Base-by-base conservation (phyloP, 37 sponge, comb jelly and placozoan genomes). In the Diacarnus erythraeanus region DNA sequence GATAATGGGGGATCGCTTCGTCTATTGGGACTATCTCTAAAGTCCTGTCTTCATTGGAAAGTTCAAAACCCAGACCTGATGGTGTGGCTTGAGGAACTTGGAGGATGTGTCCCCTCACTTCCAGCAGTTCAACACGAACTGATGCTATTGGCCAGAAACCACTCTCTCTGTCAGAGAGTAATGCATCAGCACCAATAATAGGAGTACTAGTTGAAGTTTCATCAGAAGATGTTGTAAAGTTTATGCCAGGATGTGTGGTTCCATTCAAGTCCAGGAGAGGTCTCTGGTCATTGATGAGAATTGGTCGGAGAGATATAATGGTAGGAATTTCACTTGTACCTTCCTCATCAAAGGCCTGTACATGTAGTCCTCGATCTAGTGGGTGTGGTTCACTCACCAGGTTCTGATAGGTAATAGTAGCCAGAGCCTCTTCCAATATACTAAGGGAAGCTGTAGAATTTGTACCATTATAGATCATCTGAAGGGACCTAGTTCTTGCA, bases 251-350 rank as follows among this genome's bases (percentile, higher is more conserved):
- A 42, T 35, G 33, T 29, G 30, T 57, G 15, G 71, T 34, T 10
- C 92, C 92, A 77, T 87, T 92, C 66, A 92, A 42, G 35, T 92
- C 92, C 17, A 84, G 66, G 1, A 84, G 57, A 22, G 92, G 92
- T 27, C 22, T 29, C 5, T 77, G 61, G 58, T 92, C 88, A 67
- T 88, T 80, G 66, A 84, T 38, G 1, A 87, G 82, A 0, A 38
- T 27, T 31, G 88, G 77, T 43, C 33, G 37, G 3, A 87, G 26
- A 27, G 26, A 71, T 25, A 87, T 25, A 0, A 80, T 60, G 22
- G 88, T 27, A 1, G 63, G 29, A 34, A 18, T 25, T 61, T 74
- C 85, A 64, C 77, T 44, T 18, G 56, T 2, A 31, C 75, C 80
- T 25, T 76, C 57, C 2, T 42, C 33, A 57, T 92, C 92, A 2